Base-by-base conservation (phyloP, 1,140 invertebrate genomes). In the Ericerus pela region DNA sequence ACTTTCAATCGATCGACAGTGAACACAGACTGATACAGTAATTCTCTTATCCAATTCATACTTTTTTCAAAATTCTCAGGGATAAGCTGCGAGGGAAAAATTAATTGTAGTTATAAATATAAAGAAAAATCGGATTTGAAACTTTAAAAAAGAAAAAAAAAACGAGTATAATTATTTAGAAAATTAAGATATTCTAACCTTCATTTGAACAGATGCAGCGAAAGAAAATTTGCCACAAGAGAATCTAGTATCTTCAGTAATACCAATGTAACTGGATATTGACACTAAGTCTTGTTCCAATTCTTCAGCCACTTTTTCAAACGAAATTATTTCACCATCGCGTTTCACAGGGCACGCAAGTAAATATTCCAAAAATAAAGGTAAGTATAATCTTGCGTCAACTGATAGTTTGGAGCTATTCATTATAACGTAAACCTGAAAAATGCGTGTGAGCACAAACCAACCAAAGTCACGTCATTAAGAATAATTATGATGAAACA, bases 231-330 rank as follows among this genome's bases (percentile, higher is more conserved):
- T 65, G 31, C 81, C 82, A 65, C 80, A 81, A 30, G 70, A 68
- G 66, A 83, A 86, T 28, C 68, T 63, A 2, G 65, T 63, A 1
- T 60, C 61, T 29, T 66, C 66, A 11, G 75, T 71, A 28, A 84
- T 66, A 11, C 86, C 84, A 4, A 88, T 66, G n/a, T 70, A 66
- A 28, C 72, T 72, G n/a, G 63, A 66, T 61, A 72, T 73, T 20
- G 67, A 68, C 18, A 87, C 72, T 0, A 83, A 85, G 62, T 90
- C 84, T 53, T 75, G 72, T 64, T 87, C 82, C 3, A 88, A 73
- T 65, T 82, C 74, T 1, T 78, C 72, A n/a, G 91, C 79, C 24
- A 91, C 75, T 10, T 81, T 73, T 64, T 88, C 80, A 67, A 85
- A 79, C 0, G 79, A 73, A 3, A 84, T 70, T 3, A 80, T 58